Evolutionary conservation across 2,888 invertebrate genomes (phyloP).

Genomic region (Hirtodrosophila trivittata): DNA sequence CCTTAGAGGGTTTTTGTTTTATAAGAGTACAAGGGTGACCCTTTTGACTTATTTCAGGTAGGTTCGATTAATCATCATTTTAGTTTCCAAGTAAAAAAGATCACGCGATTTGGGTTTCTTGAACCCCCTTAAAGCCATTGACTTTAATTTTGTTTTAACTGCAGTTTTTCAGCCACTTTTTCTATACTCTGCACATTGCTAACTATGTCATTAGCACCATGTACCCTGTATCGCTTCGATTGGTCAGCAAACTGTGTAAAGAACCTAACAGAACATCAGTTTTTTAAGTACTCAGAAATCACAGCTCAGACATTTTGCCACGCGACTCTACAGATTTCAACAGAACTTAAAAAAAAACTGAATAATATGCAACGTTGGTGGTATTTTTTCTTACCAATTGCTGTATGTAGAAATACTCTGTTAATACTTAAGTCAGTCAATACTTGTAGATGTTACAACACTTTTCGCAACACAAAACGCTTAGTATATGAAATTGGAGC

Average conservation of each 20-base stretch:
- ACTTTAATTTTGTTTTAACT: slow-evolving; percentile 39
- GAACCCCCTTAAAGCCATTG: slow-evolving; percentile 64
- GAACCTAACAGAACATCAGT: slow-evolving; percentile 11
- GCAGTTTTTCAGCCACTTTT: slow-evolving; percentile 39
- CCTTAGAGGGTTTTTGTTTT: slow-evolving; percentile 6
- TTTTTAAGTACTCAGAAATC: slow-evolving; percentile 5
- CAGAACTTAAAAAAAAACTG: slow-evolving; percentile 17
- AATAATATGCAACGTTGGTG: slow-evolving; percentile 22
- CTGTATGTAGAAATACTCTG: slow-evolving; percentile 7
- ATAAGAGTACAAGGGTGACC: background rate
- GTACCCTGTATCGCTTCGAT: slow-evolving; percentile 4
- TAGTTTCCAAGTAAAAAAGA: slow-evolving; percentile 34
- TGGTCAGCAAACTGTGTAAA: slow-evolving; percentile 14
- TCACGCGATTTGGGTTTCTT: slow-evolving; percentile 60
- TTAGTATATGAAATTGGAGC: slow-evolving; percentile 18
- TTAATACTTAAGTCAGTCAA: slow-evolving; percentile 2
- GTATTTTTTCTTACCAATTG: slow-evolving; percentile 2
- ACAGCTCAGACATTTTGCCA: slow-evolving; percentile 23
- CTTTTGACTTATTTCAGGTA: slow-evolving; percentile 37
- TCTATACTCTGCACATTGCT: slow-evolving; percentile 47
- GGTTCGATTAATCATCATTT: slow-evolving; percentile 40
- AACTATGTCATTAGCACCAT: slow-evolving; percentile 40
- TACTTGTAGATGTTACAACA: slow-evolving; percentile 2
- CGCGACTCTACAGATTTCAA: slow-evolving; percentile 41
- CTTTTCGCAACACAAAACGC: slow-evolving; percentile 1